phyloP scores from a whole-genome alignment of 2,888 invertebrate genomes.

The Hipparchia semele region DNA sequence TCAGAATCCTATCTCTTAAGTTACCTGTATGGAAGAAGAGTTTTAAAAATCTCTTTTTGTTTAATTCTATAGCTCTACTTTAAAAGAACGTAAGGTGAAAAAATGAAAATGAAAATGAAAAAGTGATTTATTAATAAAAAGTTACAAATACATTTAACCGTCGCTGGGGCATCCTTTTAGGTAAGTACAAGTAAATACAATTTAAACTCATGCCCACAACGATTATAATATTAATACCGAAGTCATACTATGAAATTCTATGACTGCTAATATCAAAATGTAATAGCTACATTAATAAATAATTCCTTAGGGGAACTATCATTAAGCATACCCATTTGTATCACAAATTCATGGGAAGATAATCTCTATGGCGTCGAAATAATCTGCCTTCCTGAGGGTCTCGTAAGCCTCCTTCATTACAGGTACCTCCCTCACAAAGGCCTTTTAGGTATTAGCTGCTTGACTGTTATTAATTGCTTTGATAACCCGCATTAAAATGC shows the following conservation, averaged over 20 bases:
- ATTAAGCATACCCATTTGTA: constrained; percentile 19
- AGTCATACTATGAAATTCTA: constrained; percentile 7
- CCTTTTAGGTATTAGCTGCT: constrained; percentile 27
- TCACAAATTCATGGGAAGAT: constrained; percentile 28
- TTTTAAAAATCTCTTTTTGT: too few relatives aligned
- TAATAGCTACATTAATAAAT: constrained; percentile 16
- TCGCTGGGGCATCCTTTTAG: too few relatives aligned
- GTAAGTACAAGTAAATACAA: too few relatives aligned
- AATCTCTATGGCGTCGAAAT: constrained; percentile 24
- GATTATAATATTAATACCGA: neutral
- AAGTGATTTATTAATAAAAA: too few relatives aligned
- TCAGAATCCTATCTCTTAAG: too few relatives aligned
- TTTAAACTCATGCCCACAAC: neutral
- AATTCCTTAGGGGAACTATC: constrained; percentile 18
- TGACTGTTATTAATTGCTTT: constrained; percentile 25
- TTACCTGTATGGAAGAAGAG: too few relatives aligned
- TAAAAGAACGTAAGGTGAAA: too few relatives aligned
- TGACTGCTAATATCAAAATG: constrained; percentile 10
- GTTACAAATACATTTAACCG: too few relatives aligned
- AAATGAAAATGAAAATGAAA: too few relatives aligned
- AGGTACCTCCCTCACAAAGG: constrained; percentile 24
- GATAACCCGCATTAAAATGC: constrained; percentile 8
- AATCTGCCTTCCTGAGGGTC: constrained; percentile 25
- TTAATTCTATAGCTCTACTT: too few relatives aligned
- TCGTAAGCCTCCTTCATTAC: constrained; percentile 29